Percentiles rank a stretch among this genome's conserved stretches.
phyloP scores from a whole-genome alignment of 2,113 vertebrate genomes.

The Antechinus stuartii region DNA sequence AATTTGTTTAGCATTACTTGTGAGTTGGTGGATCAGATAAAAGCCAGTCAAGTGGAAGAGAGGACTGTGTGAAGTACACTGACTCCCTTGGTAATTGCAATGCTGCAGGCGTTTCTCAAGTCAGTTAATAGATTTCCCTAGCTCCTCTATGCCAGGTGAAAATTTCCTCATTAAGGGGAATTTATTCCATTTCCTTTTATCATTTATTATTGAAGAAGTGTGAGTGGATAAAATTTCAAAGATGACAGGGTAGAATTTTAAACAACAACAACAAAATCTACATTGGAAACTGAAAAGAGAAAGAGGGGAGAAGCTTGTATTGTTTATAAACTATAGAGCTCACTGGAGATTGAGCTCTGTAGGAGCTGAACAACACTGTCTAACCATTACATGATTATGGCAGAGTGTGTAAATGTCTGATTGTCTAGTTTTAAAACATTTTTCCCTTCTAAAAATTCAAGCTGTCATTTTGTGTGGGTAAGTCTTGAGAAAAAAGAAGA shows the following conservation, averaged over 20 bases:
- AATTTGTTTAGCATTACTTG: slow-evolving; percentile 72
- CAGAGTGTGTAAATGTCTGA: slow-evolving; percentile 55
- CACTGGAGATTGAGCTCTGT: neutral
- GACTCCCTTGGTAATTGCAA: slow-evolving; percentile 72
- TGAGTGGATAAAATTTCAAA: slow-evolving; percentile 77
- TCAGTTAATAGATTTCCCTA: slow-evolving; percentile 81
- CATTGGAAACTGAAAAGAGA: slow-evolving; percentile 42
- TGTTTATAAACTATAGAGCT: slow-evolving; percentile 73
- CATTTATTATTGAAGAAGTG: slow-evolving; percentile 80
- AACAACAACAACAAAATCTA: slow-evolving; percentile 75
- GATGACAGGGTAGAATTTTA: slow-evolving; percentile 80
- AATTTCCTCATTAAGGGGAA: slow-evolving; percentile 85
- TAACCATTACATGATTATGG: slow-evolving; percentile 56
- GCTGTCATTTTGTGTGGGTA: slow-evolving; percentile 56
- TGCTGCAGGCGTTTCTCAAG: slow-evolving; percentile 69
- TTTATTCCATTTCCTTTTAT: slow-evolving; percentile 85
- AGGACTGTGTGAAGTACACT: neutral
- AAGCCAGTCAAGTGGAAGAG: slow-evolving; percentile 80
- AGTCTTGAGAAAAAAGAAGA: slow-evolving; percentile 39
- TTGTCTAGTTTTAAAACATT: slow-evolving; percentile 56
- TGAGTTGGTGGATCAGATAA: slow-evolving; percentile 75
- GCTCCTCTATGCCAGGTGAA: slow-evolving; percentile 82
- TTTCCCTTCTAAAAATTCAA: slow-evolving; percentile 54
- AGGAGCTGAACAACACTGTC: slow-evolving; percentile 44
- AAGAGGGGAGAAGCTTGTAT: slow-evolving; percentile 36